phyloP scores from a whole-genome alignment of 2,888 invertebrate species.

The Microdon myrmicae region DNA sequence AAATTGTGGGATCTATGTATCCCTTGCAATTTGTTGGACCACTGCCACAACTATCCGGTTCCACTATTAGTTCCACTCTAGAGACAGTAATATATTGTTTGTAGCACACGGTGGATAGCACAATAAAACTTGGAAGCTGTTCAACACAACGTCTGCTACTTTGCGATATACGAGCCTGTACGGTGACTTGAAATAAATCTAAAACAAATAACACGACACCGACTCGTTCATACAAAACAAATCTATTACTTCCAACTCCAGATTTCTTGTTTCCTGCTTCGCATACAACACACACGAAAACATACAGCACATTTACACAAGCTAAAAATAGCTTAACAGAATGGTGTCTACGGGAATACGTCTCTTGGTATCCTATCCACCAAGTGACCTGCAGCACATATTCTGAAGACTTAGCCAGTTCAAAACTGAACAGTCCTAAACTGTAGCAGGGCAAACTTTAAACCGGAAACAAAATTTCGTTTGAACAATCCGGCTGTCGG shows the following conservation, averaged over 20 bases:
- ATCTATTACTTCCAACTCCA: constrained; percentile 13
- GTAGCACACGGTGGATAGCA: constrained; percentile 1
- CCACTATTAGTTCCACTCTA: constrained; percentile 5
- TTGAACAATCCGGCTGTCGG: constrained; percentile 3
- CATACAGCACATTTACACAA: neutral
- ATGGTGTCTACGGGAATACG: constrained; percentile 21
- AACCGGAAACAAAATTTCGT: constrained; percentile 6
- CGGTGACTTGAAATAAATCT: constrained; percentile 16
- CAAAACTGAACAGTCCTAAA: constrained; percentile 15
- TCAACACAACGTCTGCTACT: constrained; percentile 16
- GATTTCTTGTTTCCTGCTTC: too few species aligned
- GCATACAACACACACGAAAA: too few species aligned
- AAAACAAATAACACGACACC: constrained; percentile 8
- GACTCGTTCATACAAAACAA: constrained; percentile 3
- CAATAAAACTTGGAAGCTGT: constrained; percentile 23
- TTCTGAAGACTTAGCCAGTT: constrained; percentile 16
- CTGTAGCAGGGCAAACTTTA: constrained; percentile 7
- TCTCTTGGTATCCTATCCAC: constrained; percentile 29
- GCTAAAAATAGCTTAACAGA: neutral
- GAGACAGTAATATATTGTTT: constrained; percentile 13
- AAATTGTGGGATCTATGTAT: too few species aligned
- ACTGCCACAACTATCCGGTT: constrained; percentile 10
- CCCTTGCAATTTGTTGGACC: constrained; percentile 9
- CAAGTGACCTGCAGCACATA: constrained; percentile 24
- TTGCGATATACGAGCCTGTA: neutral